Conservation (phyloP, 2,797 vertebrate species). For the Lepus townsendii region DNA sequence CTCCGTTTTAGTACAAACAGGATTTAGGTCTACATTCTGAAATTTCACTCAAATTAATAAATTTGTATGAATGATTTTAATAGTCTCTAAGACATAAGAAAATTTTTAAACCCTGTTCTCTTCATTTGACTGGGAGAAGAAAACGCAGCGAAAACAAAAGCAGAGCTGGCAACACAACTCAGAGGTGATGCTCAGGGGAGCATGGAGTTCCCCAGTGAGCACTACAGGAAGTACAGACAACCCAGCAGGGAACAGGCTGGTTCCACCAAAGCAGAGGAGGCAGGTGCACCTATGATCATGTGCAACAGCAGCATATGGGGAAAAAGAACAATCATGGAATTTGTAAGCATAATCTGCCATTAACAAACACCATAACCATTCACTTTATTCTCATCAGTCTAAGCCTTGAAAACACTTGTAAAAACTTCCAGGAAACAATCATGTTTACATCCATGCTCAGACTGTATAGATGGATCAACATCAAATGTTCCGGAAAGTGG, state of each 20-base stretch:
- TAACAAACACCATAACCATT: slow-evolving; percentile 52
- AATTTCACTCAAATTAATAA: slow-evolving; percentile 56
- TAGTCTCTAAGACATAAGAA: slow-evolving; percentile 49
- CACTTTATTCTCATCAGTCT: slow-evolving; percentile 54
- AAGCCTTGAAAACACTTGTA: slow-evolving; percentile 48
- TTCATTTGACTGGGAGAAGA: slow-evolving; percentile 39
- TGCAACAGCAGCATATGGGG: slow-evolving; percentile 35
- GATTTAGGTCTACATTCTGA: slow-evolving; percentile 55
- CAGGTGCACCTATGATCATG: neutral
- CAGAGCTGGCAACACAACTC: slow-evolving; percentile 57
- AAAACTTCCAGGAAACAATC: slow-evolving; percentile 62
- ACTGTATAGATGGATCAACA: slow-evolving; percentile 50
- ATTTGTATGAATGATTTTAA: slow-evolving; percentile 43
- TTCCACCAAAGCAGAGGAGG: slow-evolving; percentile 67
- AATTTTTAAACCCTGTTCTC: slow-evolving; percentile 70
- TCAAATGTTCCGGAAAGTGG: slow-evolving; percentile 32
- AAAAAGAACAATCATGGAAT: slow-evolving; percentile 30
- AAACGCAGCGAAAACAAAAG: slow-evolving; percentile 6
- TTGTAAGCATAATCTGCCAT: slow-evolving; percentile 20
- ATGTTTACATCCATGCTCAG: neutral
- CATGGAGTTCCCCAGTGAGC: neutral
- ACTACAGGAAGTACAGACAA: slow-evolving; percentile 78
- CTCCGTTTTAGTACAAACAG: neutral
- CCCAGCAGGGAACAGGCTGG: neutral
- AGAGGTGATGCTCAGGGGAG: slow-evolving; percentile 61